Conservation (phyloP, 2,888 invertebrate species). For the Hylaea fasciaria region DNA sequence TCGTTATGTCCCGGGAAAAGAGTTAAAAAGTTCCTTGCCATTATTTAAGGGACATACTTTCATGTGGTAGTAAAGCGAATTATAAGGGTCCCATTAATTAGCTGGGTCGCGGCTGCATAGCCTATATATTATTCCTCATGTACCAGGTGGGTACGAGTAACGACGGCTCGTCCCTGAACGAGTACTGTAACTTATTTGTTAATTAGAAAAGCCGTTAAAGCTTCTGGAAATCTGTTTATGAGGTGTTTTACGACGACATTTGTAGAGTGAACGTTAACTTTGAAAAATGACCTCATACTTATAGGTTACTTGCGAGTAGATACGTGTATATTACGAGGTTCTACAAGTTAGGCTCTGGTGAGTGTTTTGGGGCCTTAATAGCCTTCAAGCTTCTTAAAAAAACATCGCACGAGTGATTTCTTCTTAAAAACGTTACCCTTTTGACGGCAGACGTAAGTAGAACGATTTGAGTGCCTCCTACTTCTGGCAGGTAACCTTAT, state of each 20-base stretch:
- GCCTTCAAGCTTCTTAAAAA: slow-evolving; percentile 1
- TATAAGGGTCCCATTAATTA: slow-evolving; percentile 40
- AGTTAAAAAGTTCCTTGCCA: slow-evolving; percentile 38
- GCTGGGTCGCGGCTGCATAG: slow-evolving; percentile 21
- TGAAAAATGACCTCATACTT: slow-evolving; percentile 16
- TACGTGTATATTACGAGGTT: slow-evolving; percentile 4
- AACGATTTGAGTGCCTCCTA: background rate
- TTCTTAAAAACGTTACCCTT: slow-evolving; percentile 4
- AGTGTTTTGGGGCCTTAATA: slow-evolving; percentile 1
- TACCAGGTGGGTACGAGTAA: slow-evolving; percentile 19
- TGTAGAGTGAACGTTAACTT: slow-evolving; percentile 12
- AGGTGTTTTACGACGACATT: slow-evolving; percentile 23
- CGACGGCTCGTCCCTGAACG: background rate
- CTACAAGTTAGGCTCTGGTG: slow-evolving; percentile 5
- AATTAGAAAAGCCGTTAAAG: slow-evolving; percentile 32
- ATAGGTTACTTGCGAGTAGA: background rate
- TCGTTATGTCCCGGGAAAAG: slow-evolving; percentile 24
- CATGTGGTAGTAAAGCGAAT: slow-evolving; percentile 39
- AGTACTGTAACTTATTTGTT: slow-evolving; percentile 18
- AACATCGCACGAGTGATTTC: slow-evolving; percentile 3
- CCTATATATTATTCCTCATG: slow-evolving; percentile 29
- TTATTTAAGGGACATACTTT: slow-evolving; percentile 38
- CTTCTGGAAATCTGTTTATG: slow-evolving; percentile 34
- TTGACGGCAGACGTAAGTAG: slow-evolving; percentile 3
- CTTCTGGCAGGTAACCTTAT: background rate